phyloP scores from a whole-genome alignment of 1,140 invertebrate species.

The Brachionus rubens region DNA sequence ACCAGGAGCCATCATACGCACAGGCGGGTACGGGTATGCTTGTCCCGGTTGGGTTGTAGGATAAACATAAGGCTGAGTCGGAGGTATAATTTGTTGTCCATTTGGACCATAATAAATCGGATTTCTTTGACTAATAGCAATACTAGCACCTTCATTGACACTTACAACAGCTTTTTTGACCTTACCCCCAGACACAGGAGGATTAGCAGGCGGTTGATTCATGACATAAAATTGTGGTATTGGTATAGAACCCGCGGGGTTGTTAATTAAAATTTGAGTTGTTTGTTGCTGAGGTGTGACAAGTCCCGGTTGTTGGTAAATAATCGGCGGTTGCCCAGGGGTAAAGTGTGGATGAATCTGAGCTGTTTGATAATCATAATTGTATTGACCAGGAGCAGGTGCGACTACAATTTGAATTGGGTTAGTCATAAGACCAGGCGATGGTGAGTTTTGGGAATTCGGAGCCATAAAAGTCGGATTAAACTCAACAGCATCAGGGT shows the following conservation, averaged over 20 bases:
- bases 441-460: not conserved
- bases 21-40: not conserved
- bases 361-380: not conserved
- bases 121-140: not conserved
- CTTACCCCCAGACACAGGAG: not conserved
- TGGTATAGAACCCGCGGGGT: not conserved
- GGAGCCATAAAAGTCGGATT: not conserved
- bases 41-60: not conserved
- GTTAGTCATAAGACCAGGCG: not conserved
- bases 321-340: not conserved
- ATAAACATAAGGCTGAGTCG: not conserved
- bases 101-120: not conserved
- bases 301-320: not conserved
- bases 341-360: not conserved
- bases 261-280: slow-evolving; percentile 19
- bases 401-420: slow-evolving; percentile 20
- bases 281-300: not conserved
- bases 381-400: not conserved
- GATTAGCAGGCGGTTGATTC: not conserved
- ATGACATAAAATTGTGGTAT: not conserved
- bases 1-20: not conserved
- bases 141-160: not conserved
- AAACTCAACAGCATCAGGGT: not conserved
- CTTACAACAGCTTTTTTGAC: not conserved
- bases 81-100: not conserved